Base-by-base conservation (phyloP, 2,113 vertebrate species). In the Copsychus sechellarum region DNA sequence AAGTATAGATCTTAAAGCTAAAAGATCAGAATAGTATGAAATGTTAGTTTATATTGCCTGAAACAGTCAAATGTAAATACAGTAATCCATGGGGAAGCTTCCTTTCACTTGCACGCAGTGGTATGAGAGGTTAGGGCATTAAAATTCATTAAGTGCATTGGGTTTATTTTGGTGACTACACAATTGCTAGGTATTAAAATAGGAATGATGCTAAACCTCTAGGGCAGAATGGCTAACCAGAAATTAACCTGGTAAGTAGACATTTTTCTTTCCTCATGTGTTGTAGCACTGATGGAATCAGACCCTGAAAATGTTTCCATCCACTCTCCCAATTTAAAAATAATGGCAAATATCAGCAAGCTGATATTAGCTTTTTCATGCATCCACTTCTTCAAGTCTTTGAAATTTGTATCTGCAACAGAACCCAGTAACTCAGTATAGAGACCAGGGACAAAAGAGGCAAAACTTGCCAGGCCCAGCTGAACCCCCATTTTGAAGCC, bases 1-100 rank as follows among this genome's bases (percentile, higher is more conserved):
- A 82, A 96, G 76, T 95, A 91, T 45, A 97, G 70, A 76, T 67
- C 62, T 88, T 77, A 79, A 91, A 95, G 65, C 74, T 50, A 38
- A 93, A 84, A 90, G 40, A 36, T 34, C 56, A 91, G 36, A 88
- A 51, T 71, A 86, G 36, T 53, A 29, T 38, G 36, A 90, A 95
- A 71, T 90, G 77, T 81, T 83, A 74, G 82, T 71, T 53, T 92
- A 0, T 81, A 34, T 95, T 24, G 1, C 89, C 80, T 92, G 24
- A 86, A 86, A 9, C 48, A 81, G 64, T 70, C n/a, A 78, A 64
- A 53, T 3, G 2, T 86, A 50, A 47, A 60, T 64, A 51, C 24
- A 17, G 9, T 82, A 87, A 70, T 66, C 69, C 20, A 10, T 5
- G 3, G 83, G 67, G 74, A 71, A 86, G 47, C 11, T 76, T 90